A percentile compares a stretch with the other conserved stretches of the same genome.
These are phyloP conservation scores for Agonopterix heracliana DNA, from an alignment of 2,888 invertebrate genomes.

Conservation along the genomic window DNA sequence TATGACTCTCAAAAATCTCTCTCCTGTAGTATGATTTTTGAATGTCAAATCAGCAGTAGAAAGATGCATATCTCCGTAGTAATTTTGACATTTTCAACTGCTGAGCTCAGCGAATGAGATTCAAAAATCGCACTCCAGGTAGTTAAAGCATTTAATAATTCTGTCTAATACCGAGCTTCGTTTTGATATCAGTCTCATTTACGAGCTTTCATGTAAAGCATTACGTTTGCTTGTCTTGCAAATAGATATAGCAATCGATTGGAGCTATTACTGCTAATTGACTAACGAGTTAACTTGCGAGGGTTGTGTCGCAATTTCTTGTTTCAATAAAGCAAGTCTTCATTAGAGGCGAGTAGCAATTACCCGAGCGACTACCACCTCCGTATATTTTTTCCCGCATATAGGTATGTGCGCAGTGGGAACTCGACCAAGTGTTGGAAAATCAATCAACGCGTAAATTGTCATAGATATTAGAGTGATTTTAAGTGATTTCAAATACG, in stretches of 20 bases:
- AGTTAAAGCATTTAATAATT: background rate
- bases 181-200: background rate
- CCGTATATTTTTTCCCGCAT: conserved; percentile 27
- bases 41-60: too few species aligned
- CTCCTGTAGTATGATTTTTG: too few species aligned
- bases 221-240: background rate
- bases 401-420: conserved; percentile 36
- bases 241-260: conserved; percentile 41
- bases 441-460: conserved; percentile 47
- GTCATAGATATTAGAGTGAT: too few species aligned
- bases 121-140: too few species aligned
- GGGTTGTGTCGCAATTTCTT: conserved; percentile 59
- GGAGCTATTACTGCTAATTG: conserved; percentile 48
- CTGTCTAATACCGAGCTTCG: conserved; percentile 7
- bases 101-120: too few species aligned
- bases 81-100: too few species aligned
- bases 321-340: conserved; percentile 58
- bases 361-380: conserved; percentile 33
- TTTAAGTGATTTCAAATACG: too few species aligned
- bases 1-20: too few species aligned
- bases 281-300: conserved; percentile 34
- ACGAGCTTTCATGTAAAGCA: background rate
- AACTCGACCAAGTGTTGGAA: conserved; percentile 57
- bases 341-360: conserved; percentile 47
- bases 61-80: too few species aligned